Evolutionary conservation across 2,888 invertebrate genomes (phyloP), one percentile per base, ranked within the genome.

Genomic region (Leucophenga maculata): DNA sequence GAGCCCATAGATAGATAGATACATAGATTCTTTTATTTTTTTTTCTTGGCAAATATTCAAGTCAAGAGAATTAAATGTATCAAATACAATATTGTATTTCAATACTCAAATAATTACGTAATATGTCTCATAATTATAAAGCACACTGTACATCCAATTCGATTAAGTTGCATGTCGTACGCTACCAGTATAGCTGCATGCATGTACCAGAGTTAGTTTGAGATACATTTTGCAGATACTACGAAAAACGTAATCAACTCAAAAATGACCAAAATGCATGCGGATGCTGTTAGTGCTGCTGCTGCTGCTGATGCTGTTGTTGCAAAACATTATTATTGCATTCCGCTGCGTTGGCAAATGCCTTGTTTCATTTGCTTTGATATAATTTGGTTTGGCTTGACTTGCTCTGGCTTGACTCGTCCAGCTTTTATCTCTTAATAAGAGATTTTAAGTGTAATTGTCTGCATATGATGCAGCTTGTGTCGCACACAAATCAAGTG

Each of bases 211-310:
- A n/a, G 14, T 14, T 55, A 55, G 20, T 39, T 44, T 16, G 39
- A 60, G 60, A 60, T 60, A 60, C 60, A 60, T 60, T 60, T 60
- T 60, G 44, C 60, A 60, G 60, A 60, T 60, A 60, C 60, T 11
- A 39, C 18, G 39, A n/a, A 16, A 60, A 60, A 60, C 39, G 60
- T 60, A 60, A 60, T 60, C 60, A 60, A 60, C 60, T 60, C 39
- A 16, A 39, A 60, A 60, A 39, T 60, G 60, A 60, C 60, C 60
- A 60, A 60, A 60, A 60, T 39, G 39, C 60, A 60, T 39, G 60
- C 60, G 60, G 60, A 60, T 60, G 16, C 44, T 39, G 3, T 3
- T 39, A 39, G 39, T 39, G 39, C 39, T 6, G 39, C 3, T 39
- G 3, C 39, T 11, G 39, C 1, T 39, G 8, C 8, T 39, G 39